A percentile compares a stretch with the other conserved stretches of the same genome.
Evolutionary conservation across 2,888 invertebrate species (phyloP).

Genomic region (Epinotia nisella): DNA sequence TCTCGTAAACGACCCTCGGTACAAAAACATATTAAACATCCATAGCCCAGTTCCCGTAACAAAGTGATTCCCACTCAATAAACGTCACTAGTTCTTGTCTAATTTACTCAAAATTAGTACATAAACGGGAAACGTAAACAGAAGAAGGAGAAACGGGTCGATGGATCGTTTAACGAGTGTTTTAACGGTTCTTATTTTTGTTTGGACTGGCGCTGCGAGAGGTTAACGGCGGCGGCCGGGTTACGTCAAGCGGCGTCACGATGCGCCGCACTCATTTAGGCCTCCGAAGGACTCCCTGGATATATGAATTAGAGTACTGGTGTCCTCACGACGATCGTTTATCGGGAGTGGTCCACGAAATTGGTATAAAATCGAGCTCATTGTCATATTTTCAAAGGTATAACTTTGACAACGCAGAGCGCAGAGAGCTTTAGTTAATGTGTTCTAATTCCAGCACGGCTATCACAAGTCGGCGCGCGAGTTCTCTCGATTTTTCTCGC

Average conservation of each 20-base stretch:
- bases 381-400: too few relatives aligned
- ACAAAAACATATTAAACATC: constrained; percentile 5
- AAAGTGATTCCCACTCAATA: constrained; percentile 38
- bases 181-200: constrained; percentile 58
- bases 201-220: constrained; percentile 57
- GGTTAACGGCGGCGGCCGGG: constrained; percentile 60
- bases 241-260: constrained; percentile 57
- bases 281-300: constrained; percentile 35
- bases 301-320: neutral
- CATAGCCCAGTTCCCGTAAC: neutral
- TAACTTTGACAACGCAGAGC: too few relatives aligned
- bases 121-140: constrained; percentile 48
- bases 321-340: neutral
- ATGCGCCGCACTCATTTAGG: constrained; percentile 28
- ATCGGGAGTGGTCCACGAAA: neutral
- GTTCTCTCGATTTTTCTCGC: too few relatives aligned
- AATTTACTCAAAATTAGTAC: constrained; percentile 44
- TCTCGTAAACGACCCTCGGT: neutral
- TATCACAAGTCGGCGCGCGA: too few relatives aligned
- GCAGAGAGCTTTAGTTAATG: too few relatives aligned
- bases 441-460: too few relatives aligned
- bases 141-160: constrained; percentile 57
- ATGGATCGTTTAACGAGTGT: constrained; percentile 63
- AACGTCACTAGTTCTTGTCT: constrained; percentile 32
- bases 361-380: neutral